phyloP scores from a whole-genome alignment of 53 echinoderm and acorn worm genomes.

The Mesocentrotus franciscanus region DNA sequence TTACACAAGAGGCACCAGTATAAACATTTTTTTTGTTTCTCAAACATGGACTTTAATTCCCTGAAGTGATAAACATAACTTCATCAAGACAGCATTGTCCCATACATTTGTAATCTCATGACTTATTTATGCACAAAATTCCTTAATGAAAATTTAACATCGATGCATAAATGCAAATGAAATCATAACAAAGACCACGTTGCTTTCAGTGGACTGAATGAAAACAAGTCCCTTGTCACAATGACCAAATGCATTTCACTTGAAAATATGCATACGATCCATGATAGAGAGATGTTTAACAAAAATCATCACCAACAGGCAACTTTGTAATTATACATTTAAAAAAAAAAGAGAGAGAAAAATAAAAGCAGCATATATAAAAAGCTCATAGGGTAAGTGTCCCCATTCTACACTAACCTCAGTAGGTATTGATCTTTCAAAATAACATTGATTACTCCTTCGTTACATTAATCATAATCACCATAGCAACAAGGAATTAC shows the following conservation, averaged over 20 bases:
- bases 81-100: background rate
- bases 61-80: background rate
- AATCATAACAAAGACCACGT: too few relatives aligned
- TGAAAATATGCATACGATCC: background rate
- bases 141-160: too few relatives aligned
- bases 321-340: background rate
- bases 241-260: background rate
- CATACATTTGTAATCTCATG: background rate
- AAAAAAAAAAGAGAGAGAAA: background rate
- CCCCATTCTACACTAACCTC: constrained; percentile 17
- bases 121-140: background rate
- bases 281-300: background rate
- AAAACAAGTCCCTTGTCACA: background rate
- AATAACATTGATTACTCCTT: constrained; percentile 47
- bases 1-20: background rate
- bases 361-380: background rate
- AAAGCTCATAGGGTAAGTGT: constrained; percentile 1
- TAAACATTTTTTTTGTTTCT: background rate
- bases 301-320: background rate
- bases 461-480: constrained; percentile 3
- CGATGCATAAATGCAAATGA: too few relatives aligned
- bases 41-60: background rate
- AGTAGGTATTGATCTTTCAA: constrained; percentile 1
- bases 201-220: too few relatives aligned
- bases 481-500: background rate